Evolutionary conservation across 1,140 invertebrate genomes (phyloP), one percentile per base, ranked within the genome.

Genomic region (Apis dorsata): DNA sequence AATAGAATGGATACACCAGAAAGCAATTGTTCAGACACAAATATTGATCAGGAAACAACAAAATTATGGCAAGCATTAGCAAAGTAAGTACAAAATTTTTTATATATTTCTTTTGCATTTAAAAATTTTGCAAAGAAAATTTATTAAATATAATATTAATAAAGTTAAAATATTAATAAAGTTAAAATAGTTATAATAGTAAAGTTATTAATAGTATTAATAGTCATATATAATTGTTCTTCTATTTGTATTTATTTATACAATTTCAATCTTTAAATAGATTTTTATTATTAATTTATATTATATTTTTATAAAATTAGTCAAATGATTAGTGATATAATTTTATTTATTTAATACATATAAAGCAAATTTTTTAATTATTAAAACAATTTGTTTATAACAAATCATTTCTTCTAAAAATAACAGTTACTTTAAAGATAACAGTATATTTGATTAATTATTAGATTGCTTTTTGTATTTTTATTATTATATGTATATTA

Each of bases 21-120:
- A 69, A 95, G 95, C 80, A 93, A 95, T 81, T 94, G 93, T 81
- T 95, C 95, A 0, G 94, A 94, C 59, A 94, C 94, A 63, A 94
- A 95, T 88, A 95, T 95, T 55, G 95, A 95, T 86, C 94, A 94
- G 68, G 95, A 95, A 81, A 95, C 95, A 15, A 93, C 93, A 15
- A 95, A 95, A 89, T 85, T 95, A 0, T 95, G 95, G 95, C 95
- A 95, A 88, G 95, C 94, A 24, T 89, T 95, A 76, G 95, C 94
- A 79, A 93, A 94, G 95, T 95, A 90, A 93, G 91, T 89, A 77
- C 70, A 9, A 28, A 21, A 57, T 66, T 70, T 28, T 21, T 34
- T 17, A 44, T 73, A 60, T 55, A 13, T 76, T 62, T 59, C 7
- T 59, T 8, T 78, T 17, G 24, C 7, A 24, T 59, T 60, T 60